Percentiles rank a stretch among this genome's conserved stretches.
These are phyloP conservation scores for Sapayoa aenigma DNA, from an alignment of 2,113 vertebrate genomes.

Conservation along the genomic window DNA sequence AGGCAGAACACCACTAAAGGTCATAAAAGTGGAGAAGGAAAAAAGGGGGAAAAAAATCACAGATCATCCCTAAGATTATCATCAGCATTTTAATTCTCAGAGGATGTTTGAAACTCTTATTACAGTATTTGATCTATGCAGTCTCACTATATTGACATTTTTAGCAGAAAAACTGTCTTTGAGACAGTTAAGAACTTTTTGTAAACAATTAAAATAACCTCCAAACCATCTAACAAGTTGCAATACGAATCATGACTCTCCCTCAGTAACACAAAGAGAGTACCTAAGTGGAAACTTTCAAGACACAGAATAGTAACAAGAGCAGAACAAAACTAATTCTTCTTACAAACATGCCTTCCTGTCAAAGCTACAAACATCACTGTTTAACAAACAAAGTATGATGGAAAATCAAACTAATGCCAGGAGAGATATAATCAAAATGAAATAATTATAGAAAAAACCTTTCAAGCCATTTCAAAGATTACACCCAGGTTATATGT, in stretches of 20 bases:
- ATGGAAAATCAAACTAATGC: constrained; percentile 24
- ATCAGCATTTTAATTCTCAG: constrained; percentile 25
- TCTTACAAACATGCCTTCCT: neutral
- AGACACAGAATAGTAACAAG: fast-evolving
- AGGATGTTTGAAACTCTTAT: neutral
- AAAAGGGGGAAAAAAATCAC: neutral
- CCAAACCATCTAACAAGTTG: neutral
- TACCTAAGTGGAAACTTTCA: neutral
- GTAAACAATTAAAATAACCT: neutral
- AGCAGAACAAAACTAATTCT: neutral
- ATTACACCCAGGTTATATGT: neutral
- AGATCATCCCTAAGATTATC: neutral
- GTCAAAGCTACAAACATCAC: neutral
- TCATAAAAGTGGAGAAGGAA: neutral
- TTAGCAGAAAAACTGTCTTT: neutral
- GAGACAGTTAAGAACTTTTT: neutral
- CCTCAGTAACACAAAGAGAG: neutral
- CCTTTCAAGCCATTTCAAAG: neutral
- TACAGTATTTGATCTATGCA: neutral
- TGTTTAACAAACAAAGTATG: neutral
- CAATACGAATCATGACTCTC: neutral
- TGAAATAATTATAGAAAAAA: neutral
- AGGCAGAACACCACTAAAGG: constrained; percentile 8
- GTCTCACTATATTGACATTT: neutral
- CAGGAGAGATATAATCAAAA: neutral